phyloP scores from a whole-genome alignment of 1,140 invertebrate species.

The Drosophila suzukii region DNA sequence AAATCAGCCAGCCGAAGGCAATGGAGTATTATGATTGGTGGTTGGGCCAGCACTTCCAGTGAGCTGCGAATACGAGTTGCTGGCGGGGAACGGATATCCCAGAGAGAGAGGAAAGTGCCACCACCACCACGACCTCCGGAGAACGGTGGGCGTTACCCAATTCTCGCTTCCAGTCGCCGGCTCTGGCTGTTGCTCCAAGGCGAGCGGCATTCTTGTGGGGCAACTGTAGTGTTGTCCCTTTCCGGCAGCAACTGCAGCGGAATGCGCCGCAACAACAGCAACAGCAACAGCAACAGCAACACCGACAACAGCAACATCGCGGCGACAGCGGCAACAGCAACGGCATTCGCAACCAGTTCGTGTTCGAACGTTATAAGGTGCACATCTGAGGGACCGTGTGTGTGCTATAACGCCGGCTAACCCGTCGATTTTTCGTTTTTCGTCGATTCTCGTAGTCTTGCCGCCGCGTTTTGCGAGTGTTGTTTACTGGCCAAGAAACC shows the following conservation, averaged over 20 bases:
- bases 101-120: slow-evolving; percentile 17
- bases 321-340: slow-evolving; percentile 43
- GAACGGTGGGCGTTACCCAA: slow-evolving; percentile 47
- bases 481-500: background rate
- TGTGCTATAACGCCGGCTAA: slow-evolving; percentile 25
- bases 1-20: slow-evolving; percentile 30
- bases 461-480: slow-evolving; percentile 48
- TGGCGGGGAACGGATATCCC: background rate
- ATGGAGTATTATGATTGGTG: slow-evolving; percentile 54
- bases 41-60: slow-evolving; percentile 47
- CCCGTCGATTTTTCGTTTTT: slow-evolving; percentile 25
- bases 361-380: slow-evolving; percentile 78
- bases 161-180: slow-evolving; percentile 10
- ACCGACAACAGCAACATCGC: slow-evolving; percentile 14
- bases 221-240: slow-evolving; percentile 48
- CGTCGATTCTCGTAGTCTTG: slow-evolving; percentile 30
- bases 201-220: slow-evolving; percentile 29
- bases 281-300: slow-evolving; percentile 35
- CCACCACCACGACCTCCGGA: slow-evolving; percentile 31
- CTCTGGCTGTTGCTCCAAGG: slow-evolving; percentile 30
- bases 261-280: slow-evolving; percentile 50
- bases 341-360: slow-evolving; percentile 80
- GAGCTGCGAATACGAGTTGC: slow-evolving; percentile 11
- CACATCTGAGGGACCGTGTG: slow-evolving; percentile 65
- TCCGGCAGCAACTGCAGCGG: slow-evolving; percentile 65